Conservation (phyloP, 2,113 vertebrate genomes). For the Lagopus leucura region DNA sequence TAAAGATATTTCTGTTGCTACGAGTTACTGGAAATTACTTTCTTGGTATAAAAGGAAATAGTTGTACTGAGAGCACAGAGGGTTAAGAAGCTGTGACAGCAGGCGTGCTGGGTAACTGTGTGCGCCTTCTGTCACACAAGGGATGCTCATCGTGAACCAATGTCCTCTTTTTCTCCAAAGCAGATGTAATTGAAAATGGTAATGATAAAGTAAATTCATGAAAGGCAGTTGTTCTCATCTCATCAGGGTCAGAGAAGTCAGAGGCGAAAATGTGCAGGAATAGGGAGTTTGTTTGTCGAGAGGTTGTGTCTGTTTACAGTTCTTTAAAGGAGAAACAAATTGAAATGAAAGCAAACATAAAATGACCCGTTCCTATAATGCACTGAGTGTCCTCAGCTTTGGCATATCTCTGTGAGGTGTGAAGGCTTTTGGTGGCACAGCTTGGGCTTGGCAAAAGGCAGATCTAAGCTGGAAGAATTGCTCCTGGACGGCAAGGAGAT, state of each 20-base stretch:
- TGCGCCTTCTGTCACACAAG: neutral
- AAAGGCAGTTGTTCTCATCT: neutral
- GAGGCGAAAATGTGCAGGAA: neutral
- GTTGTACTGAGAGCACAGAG: conserved; percentile 6
- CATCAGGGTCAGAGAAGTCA: neutral
- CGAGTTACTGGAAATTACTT: conserved; percentile 63
- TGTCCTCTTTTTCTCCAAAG: neutral
- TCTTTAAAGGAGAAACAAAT: neutral
- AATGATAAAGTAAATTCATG: neutral
- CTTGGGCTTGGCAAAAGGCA: neutral
- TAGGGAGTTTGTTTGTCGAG: neutral
- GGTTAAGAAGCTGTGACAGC: conserved; percentile 2
- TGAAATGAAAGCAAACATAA: neutral
- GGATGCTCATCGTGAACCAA: neutral
- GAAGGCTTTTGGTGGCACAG: neutral
- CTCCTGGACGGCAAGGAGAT: neutral
- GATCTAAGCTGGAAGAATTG: neutral
- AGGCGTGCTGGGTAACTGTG: neutral
- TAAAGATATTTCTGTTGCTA: conserved; percentile 26
- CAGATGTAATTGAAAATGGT: neutral
- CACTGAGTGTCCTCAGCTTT: neutral
- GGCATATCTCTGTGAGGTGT: neutral
- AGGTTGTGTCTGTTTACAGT: neutral
- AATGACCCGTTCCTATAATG: accelerated
- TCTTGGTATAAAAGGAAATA: conserved; percentile 51